These are phyloP conservation scores for Lithophane ornitopus DNA, from an alignment of 2,888 invertebrate species.

Conservation along the genomic window DNA sequence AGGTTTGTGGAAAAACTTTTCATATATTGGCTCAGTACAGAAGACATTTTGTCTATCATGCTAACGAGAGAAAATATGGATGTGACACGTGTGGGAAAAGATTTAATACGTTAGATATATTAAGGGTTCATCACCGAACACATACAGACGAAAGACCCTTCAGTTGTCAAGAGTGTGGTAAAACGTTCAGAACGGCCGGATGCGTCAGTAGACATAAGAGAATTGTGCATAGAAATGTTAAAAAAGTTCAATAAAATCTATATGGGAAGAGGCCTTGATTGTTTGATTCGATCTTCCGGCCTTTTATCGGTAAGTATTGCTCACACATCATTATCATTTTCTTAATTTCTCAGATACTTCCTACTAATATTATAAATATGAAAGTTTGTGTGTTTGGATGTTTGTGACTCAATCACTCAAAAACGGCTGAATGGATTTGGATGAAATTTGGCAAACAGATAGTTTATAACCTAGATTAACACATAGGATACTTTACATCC, in stretches of 20 bases:
- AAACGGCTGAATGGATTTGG: too few relatives aligned
- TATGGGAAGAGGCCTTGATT: constrained; percentile 48
- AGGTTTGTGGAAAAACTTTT: constrained; percentile 89
- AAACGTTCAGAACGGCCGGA: constrained; percentile 87
- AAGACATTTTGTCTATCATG: constrained; percentile 89
- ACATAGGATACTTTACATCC: too few relatives aligned
- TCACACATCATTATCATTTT: constrained; percentile 44
- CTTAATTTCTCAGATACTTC: constrained; percentile 35
- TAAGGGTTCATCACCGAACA: constrained; percentile 86
- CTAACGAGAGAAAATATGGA: constrained; percentile 87
- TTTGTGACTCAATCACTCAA: too few relatives aligned
- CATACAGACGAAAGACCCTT: constrained; percentile 88
- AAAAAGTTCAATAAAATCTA: constrained; percentile 74
- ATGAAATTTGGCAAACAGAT: too few relatives aligned
- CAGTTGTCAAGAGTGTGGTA: constrained; percentile 86
- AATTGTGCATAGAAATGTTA: constrained; percentile 82
- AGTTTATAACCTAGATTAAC: too few relatives aligned
- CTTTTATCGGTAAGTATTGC: constrained; percentile 52
- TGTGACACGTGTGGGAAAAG: constrained; percentile 90
- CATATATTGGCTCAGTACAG: constrained; percentile 87
- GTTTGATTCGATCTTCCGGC: constrained; percentile 63
- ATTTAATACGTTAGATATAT: constrained; percentile 89
- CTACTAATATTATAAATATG: too few relatives aligned
- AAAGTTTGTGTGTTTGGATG: too few relatives aligned
- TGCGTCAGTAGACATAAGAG: constrained; percentile 87